Evolutionary conservation across 2,888 invertebrate genomes (phyloP).

Genomic region (Diarsia rubi): DNA sequence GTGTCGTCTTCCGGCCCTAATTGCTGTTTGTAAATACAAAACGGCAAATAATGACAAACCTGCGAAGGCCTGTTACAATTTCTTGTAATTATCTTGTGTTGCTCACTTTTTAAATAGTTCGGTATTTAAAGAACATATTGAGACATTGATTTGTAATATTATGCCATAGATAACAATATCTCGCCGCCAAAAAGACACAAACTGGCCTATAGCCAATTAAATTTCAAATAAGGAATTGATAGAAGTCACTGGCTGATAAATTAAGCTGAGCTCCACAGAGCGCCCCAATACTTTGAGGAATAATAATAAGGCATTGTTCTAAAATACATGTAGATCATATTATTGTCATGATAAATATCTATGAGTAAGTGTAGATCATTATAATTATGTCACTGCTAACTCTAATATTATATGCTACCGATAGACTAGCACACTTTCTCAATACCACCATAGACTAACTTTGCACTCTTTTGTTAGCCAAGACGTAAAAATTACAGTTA

Average conservation of each 20-base stretch:
- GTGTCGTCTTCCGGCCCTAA: slow-evolving; percentile 79
- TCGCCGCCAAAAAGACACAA: neutral
- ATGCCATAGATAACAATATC: slow-evolving; percentile 35
- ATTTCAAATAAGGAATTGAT: slow-evolving; percentile 53
- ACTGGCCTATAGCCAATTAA: slow-evolving; percentile 51
- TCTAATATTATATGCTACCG: neutral
- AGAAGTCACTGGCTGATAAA: slow-evolving; percentile 51
- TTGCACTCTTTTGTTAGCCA: slow-evolving; percentile 7
- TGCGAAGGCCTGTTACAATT: slow-evolving; percentile 51
- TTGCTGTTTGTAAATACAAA: slow-evolving; percentile 76
- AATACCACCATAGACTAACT: slow-evolving; percentile 1
- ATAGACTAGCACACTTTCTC: slow-evolving; percentile 20
- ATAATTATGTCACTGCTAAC: slow-evolving; percentile 2
- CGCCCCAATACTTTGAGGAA: slow-evolving; percentile 53
- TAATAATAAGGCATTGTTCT: slow-evolving; percentile 58
- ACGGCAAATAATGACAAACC: slow-evolving; percentile 74
- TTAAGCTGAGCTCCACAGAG: slow-evolving; percentile 40
- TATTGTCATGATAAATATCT: neutral
- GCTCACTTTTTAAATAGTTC: slow-evolving; percentile 7
- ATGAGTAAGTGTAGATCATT: neutral
- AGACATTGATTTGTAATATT: neutral
- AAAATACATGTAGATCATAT: slow-evolving; percentile 16
- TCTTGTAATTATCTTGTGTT: slow-evolving; percentile 24
- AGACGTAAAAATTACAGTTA: neutral
- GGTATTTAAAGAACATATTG: neutral